Conservation (phyloP, 2,888 invertebrate genomes). For the Megastigmus dorsalis region DNA sequence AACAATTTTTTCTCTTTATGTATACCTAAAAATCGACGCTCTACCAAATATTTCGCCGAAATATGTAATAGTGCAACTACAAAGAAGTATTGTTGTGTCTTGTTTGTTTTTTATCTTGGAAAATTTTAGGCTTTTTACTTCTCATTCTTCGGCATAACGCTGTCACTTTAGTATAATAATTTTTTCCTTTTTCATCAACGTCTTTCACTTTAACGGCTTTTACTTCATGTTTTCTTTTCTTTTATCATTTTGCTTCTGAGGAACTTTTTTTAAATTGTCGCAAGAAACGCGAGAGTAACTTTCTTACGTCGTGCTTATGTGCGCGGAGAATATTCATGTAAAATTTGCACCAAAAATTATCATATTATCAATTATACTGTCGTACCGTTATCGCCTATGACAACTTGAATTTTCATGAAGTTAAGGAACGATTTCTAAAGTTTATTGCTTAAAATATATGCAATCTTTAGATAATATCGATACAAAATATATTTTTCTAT, state of each 20-base stretch:
- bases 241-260: conserved; percentile 48
- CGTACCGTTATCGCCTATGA: neutral
- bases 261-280: conserved; percentile 53
- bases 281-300: conserved; percentile 55
- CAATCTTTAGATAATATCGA: neutral
- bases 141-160: conserved; percentile 46
- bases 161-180: conserved; percentile 51
- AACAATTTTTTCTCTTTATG: conserved; percentile 26
- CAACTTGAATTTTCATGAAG: conserved; percentile 15
- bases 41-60: conserved; percentile 49
- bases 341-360: conserved; percentile 7
- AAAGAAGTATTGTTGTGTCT: conserved; percentile 46
- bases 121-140: conserved; percentile 44
- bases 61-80: conserved; percentile 49
- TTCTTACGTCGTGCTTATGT: conserved; percentile 51
- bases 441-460: conserved; percentile 7
- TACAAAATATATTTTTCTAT: conserved; percentile 37
- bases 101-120: conserved; percentile 24
- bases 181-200: conserved; percentile 45
- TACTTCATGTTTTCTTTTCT: conserved; percentile 39
- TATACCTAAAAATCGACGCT: conserved; percentile 49
- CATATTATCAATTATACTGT: neutral
- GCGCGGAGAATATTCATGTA: conserved; percentile 25
- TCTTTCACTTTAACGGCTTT: conserved; percentile 54
- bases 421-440: too few species aligned